phyloP scores from a whole-genome alignment of 2,797 vertebrate species.

The Cichlasoma orientale region DNA sequence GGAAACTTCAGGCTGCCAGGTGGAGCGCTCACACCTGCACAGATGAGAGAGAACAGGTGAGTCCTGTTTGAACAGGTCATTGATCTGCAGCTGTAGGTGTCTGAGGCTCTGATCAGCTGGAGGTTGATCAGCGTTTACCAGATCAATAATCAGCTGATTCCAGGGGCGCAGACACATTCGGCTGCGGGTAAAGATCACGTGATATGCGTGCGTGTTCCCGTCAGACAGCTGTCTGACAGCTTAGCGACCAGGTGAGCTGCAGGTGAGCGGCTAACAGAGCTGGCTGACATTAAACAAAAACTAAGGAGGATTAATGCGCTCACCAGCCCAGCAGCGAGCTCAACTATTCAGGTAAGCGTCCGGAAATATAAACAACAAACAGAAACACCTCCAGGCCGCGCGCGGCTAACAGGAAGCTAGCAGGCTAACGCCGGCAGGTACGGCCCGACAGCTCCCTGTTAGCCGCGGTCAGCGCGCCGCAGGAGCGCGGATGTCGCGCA shows the following conservation, averaged over 20 bases:
- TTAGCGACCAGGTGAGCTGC: not conserved
- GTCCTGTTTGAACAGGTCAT: not conserved
- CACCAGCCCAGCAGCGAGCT: not conserved
- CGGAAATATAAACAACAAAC: fast-evolving
- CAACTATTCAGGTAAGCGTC: not conserved
- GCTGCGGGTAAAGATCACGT: not conserved
- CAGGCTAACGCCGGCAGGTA: not conserved
- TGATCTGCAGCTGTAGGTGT: not conserved
- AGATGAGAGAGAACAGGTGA: not conserved
- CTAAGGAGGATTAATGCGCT: not conserved
- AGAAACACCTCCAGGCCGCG: not conserved
- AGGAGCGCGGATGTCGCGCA: too few relatives aligned
- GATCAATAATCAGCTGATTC: not conserved
- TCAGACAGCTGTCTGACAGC: not conserved
- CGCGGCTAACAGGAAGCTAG: not conserved
- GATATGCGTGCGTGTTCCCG: not conserved
- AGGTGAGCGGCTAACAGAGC: not conserved
- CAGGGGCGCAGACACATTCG: not conserved
- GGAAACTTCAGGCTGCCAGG: slow-evolving; percentile 60
- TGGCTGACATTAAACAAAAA: not conserved
- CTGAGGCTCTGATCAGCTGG: not conserved
- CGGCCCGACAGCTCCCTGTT: not conserved
- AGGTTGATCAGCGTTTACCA: not conserved
- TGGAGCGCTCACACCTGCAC: slow-evolving; percentile 11
- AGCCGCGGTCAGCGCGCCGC: not conserved